A percentile compares a stretch with the other conserved stretches of the same genome.
Evolutionary conservation across 30 jellyfish, hydroid and myxozoan species (phyloP).

Genomic region (Chrysaora quinquecirrha): DNA sequence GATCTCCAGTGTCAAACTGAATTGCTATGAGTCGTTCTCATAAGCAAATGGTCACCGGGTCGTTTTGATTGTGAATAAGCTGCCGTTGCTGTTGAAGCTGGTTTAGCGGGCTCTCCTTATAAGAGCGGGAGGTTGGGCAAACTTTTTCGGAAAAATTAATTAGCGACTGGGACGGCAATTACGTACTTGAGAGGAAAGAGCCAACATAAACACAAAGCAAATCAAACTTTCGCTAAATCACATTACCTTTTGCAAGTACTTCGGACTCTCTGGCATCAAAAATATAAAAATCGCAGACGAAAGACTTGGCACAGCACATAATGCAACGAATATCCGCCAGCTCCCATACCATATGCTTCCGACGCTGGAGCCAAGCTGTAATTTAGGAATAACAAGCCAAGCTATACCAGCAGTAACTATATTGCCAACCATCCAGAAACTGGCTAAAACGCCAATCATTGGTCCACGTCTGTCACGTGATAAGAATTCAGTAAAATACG

Average conservation of each 20-base stretch:
- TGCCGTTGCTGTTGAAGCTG: no score
- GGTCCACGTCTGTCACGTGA: slow-evolving; percentile 87
- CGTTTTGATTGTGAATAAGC: no score
- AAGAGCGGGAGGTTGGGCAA: no score
- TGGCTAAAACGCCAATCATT: slow-evolving; percentile 82
- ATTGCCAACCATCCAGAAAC: slow-evolving; percentile 96
- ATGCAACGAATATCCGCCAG: slow-evolving; percentile 95
- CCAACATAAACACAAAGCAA: no score
- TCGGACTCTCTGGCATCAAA: slow-evolving; percentile 95
- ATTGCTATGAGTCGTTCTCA: no score
- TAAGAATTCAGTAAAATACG: slow-evolving; percentile 88
- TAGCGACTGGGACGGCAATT: no score
- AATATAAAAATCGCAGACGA: slow-evolving; percentile 81
- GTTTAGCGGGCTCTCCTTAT: no score
- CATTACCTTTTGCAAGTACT: slow-evolving; percentile 76
- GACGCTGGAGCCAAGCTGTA: slow-evolving; percentile 74
- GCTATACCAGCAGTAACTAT: slow-evolving; percentile 90
- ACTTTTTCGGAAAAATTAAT: no score
- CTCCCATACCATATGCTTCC: slow-evolving; percentile 84
- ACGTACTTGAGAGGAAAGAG: no score
- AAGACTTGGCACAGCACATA: slow-evolving; percentile 91
- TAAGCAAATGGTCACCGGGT: no score
- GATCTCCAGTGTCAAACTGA: no score
- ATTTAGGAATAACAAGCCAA: slow-evolving; percentile 84
- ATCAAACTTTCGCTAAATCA: no score